Evolutionary conservation across 2,113 vertebrate species (phyloP).

Genomic region (Cranoglanis bouderius): DNA sequence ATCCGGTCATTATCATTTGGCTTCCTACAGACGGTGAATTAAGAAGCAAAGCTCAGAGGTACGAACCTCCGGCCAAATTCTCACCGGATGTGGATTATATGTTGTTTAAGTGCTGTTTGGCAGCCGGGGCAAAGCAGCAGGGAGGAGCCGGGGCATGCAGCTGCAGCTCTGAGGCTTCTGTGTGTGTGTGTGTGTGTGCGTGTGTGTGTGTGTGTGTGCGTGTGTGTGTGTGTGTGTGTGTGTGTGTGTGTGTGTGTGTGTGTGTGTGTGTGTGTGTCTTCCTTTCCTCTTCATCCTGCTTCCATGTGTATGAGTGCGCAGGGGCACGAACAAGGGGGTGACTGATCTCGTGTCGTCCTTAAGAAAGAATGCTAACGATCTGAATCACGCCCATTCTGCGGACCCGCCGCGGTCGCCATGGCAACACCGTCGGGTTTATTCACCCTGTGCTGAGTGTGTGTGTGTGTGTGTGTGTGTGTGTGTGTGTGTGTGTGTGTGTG

Average conservation of each 20-base stretch:
- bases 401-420: conserved; percentile 69
- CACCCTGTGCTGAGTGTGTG: conserved; percentile 49
- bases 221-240: conserved; percentile 31
- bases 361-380: conserved; percentile 65
- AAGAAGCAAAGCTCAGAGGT: background rate
- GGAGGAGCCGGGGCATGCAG: conserved; percentile 29
- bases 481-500: background rate
- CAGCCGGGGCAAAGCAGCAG: conserved; percentile 24
- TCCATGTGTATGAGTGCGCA: conserved; percentile 15
- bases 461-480: background rate
- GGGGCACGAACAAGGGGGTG: conserved; percentile 33
- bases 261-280: conserved; percentile 32
- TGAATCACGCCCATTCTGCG: conserved; percentile 73
- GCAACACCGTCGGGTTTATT: conserved; percentile 69
- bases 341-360: conserved; percentile 46
- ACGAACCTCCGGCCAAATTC: conserved; percentile 16
- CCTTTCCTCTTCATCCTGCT: conserved; percentile 29
- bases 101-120: conserved; percentile 34
- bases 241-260: conserved; percentile 40
- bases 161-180: conserved; percentile 47
- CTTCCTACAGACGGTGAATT: conserved; percentile 1
- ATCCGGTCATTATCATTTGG: conserved; percentile 38
- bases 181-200: conserved; percentile 38
- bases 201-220: conserved; percentile 35
- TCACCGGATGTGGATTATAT: conserved; percentile 30